Evolutionary conservation across 1,140 invertebrate species (phyloP), one percentile per base, ranked within the genome.

Genomic region (Drosophila grimshawi): DNA sequence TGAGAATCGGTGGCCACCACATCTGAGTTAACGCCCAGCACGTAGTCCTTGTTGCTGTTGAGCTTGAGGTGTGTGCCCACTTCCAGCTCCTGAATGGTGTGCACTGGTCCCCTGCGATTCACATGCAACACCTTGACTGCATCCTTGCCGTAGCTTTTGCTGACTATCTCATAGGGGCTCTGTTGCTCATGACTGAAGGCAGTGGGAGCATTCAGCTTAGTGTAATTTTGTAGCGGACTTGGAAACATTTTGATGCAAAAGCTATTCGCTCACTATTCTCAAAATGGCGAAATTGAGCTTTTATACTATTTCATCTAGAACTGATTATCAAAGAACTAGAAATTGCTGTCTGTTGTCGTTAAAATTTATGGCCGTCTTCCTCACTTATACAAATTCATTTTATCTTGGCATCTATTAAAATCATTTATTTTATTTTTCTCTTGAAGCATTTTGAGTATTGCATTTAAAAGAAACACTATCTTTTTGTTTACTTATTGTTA

Each of bases 1-100:
- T 97, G 96, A 5, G 96, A 95, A 80, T 97, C 96, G 0, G 96
- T 97, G 1, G 96, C 96, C n/a, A 96, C 94, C 43, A 96, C 95
- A 78, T 96, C 95, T 39, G 94, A 94, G 76, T 96, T 96, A 88
- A 96, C 95, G n/a, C 91, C 92, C 10, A 92, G 78, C 1, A 93
- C 81, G 80, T 95, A 95, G 75, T 96, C 96, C 55, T 94, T 94
- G 75, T 95, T 94, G 4, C 94, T 94, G 51, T 94, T 93, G n/a
- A 97, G 92, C 68, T 95, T 95, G 11, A 97, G 92, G 62, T 95
- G 94, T 2, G 95, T 96, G 76, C 94, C 94, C 6, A 97, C 95
- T 93, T 96, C 95, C 70, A 95, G 95, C 80, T 97, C 96, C 53
- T 95, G 94, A 60, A 96, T 95, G 67, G 94, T 93, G 81, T 96